Evolutionary conservation across 2,113 vertebrate genomes (phyloP).

Genomic region (Asarcornis scutulata): DNA sequence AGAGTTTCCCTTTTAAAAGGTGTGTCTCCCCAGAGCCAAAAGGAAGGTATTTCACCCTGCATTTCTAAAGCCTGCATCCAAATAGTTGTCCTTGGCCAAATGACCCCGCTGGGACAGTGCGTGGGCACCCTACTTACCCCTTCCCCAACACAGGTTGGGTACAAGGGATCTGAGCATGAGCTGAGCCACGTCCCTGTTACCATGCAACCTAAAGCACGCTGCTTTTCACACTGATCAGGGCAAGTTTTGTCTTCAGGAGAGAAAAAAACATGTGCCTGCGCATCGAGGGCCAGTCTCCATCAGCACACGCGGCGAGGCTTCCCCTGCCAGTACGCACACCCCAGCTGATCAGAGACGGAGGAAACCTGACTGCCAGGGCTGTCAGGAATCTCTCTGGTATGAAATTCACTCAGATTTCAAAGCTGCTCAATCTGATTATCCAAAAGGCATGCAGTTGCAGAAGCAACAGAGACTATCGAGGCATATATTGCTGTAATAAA

Average conservation of each 20-base stretch:
- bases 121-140: not conserved
- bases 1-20: not conserved
- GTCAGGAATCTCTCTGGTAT: not conserved
- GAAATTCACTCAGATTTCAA: not conserved
- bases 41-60: not conserved
- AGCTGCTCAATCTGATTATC: not conserved
- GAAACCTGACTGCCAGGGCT: not conserved
- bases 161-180: not conserved
- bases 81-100: not conserved
- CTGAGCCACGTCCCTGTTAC: fast-evolving
- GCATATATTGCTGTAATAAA: not conserved
- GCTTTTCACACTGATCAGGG: fast-evolving
- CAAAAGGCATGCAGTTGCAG: not conserved
- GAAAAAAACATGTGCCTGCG: not conserved
- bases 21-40: not conserved
- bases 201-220: not conserved
- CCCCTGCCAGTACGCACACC: not conserved
- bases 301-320: fast-evolving
- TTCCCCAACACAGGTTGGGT: not conserved
- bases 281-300: not conserved
- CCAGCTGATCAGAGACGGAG: not conserved
- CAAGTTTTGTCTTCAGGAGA: not conserved
- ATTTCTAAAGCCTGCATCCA: not conserved
- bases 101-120: not conserved
- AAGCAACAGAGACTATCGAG: not conserved